Evolutionary conservation across 2,888 invertebrate genomes (phyloP), one percentile per base, ranked within the genome.

Genomic region (Himalopsyche japonica): DNA sequence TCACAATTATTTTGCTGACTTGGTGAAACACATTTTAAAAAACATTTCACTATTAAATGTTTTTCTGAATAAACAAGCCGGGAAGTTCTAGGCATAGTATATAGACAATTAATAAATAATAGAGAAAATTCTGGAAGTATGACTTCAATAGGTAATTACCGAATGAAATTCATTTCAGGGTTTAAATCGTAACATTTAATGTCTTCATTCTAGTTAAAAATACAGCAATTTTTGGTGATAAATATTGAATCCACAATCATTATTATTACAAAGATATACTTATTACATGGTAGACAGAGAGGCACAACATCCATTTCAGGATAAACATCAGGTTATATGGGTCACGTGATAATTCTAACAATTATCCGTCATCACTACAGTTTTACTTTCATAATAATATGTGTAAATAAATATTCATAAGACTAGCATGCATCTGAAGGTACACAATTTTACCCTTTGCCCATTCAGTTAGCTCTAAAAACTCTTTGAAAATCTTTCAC

Each of bases 251-350:
- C 80, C 84, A 79, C 82, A 80, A 84, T 82, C 77, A 82, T 64
- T 84, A 57, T 57, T 20, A 80, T 84, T 84, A 84, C 83, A 84
- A 84, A 82, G 86, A 82, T 85, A 84, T 82, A 82, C 70, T 70
- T 34, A 79, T 78, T 81, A 78, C 18, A 64, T 37, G 81, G 47
- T 84, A 86, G 84, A 86, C 86, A 86, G 86, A 57, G 57, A 86
- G 86, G 86, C 86, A 86, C 86, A 84, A 86, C 86, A 86, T 86
- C 86, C 86, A 86, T 37, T 77, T 84, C 80, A 86, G 86, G 86
- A 84, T 82, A 80, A 82, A 85, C 85, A 77, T 85, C 82, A 82
- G 85, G 85, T 81, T 85, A 79, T 76, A 77, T 78, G 83, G 83
- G 83, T 79, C 83, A 83, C 82, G 48, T 79, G 49, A 47, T 48